phyloP scores from a whole-genome alignment of 2,888 invertebrate species.

The Drosophila parthenogenetica region DNA sequence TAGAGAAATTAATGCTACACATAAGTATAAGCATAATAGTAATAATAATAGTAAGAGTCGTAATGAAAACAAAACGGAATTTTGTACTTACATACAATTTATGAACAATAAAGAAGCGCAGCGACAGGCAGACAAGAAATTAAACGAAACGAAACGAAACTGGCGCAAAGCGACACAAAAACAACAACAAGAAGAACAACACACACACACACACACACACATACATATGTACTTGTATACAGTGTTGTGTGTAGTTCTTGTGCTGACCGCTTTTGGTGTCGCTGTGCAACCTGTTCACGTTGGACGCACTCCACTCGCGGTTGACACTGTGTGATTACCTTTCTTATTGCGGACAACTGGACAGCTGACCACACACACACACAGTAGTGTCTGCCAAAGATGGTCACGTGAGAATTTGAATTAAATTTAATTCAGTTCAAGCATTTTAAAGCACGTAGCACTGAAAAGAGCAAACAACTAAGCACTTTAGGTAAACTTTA shows the following conservation, averaged over 20 bases:
- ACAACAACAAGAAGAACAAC: not conserved
- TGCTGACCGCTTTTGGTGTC: conserved; percentile 56
- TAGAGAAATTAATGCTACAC: conserved; percentile 24
- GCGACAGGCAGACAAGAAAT: conserved; percentile 21
- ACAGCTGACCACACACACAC: conserved; percentile 22
- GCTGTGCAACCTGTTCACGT: conserved; percentile 64
- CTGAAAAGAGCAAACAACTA: no score
- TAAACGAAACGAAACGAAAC: conserved; percentile 53
- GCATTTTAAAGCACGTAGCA: not conserved
- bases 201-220: conserved; percentile 2
- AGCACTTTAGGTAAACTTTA: no score
- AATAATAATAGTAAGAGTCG: conserved; percentile 46
- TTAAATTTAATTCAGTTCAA: not conserved
- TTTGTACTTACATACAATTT: conserved; percentile 35
- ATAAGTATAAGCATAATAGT: conserved; percentile 27
- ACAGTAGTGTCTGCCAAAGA: conserved; percentile 20
- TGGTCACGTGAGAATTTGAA: conserved; percentile 42
- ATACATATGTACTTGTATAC: not conserved
- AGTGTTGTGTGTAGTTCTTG: conserved; percentile 43
- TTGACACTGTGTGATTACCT: conserved; percentile 77
- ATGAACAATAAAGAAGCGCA: conserved; percentile 40
- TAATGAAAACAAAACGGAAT: conserved; percentile 73
- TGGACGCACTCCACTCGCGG: conserved; percentile 54
- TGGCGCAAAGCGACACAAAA: conserved; percentile 42
- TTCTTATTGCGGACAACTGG: conserved; percentile 58